These are phyloP conservation scores for Drosophila orosa DNA, from an alignment of 1,140 invertebrate genomes.

Conservation along the genomic window DNA sequence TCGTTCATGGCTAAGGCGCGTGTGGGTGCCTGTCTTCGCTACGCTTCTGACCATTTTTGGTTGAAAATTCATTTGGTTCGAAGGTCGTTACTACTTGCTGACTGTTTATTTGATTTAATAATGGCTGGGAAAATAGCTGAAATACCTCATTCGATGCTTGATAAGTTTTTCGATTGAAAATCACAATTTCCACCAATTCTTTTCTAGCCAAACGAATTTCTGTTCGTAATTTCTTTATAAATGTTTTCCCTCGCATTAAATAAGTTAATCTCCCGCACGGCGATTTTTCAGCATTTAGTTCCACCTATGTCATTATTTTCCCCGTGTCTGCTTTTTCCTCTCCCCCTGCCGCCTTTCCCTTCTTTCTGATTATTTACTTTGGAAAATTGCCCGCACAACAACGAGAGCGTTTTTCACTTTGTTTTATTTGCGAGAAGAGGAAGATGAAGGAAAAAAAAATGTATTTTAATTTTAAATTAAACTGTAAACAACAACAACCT, in stretches of 20 bases:
- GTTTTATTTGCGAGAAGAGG: constrained; percentile 35
- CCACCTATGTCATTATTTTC: constrained; percentile 61
- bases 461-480: constrained; percentile 76
- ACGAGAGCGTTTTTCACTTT: constrained; percentile 35
- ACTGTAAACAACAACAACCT: constrained; percentile 61
- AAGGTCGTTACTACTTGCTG: constrained; percentile 2
- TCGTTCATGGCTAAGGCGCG: constrained; percentile 43
- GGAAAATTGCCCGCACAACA: constrained; percentile 68
- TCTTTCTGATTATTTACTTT: constrained; percentile 61
- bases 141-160: background rate
- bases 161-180: background rate
- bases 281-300: constrained; percentile 57
- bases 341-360: background rate
- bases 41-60: constrained; percentile 32
- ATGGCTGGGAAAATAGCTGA: background rate
- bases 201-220: constrained; percentile 19
- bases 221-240: constrained; percentile 37
- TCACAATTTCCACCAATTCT: constrained; percentile 10
- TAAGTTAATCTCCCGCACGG: constrained; percentile 55
- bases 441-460: constrained; percentile 30
- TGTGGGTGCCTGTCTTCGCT: constrained; percentile 58
- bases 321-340: constrained; percentile 21
- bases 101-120: constrained; percentile 18
- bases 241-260: constrained; percentile 47
- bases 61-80: constrained; percentile 25